Base-by-base conservation (phyloP, 2,797 vertebrate genomes). In the Euthynnus affinis region DNA sequence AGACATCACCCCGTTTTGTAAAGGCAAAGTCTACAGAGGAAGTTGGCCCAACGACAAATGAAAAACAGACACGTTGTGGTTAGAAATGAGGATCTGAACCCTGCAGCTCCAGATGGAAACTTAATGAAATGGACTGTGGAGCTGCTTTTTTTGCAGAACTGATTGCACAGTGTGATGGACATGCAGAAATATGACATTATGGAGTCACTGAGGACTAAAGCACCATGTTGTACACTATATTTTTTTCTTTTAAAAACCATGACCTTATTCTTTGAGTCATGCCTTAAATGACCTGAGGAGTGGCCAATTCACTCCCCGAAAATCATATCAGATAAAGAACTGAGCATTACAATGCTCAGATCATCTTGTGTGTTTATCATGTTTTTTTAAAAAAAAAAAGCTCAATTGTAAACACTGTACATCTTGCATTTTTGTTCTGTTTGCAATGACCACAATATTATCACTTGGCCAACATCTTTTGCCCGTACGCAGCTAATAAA, bases 201-300 rank as follows among this genome's bases (percentile, higher is more conserved):
- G 57, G 80, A 83, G 82, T 87, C 90, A 83, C 71, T 8, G 80
- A 86, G 77, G 84, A 90, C 85, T 88, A 61, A 27, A 67, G 70
- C 58, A 82, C 79, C 71, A 64, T 75, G 69, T 82, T 79, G 74
- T 82, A 89, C 82, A 74, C 76, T 70, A 69, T 72, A 22, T 87
- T 86, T 83, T 86, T 83, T 78, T 44, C 53, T 82, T 86, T 77
- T 55, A 69, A 77, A 74, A 78, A 76, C 51, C 76, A 80, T 84
- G 71, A 86, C 73, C 87, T 88, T 87, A 80, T 90, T 92, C 52
- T 81, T 90, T 89, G 80, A 90, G 77, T 83, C 86, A 92, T 91
- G 91, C 90, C 92, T 93, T 92, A 91, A 90, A 87, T 32, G 65
- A 91, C 80, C 79, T 23, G 74, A 81, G 59, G 74, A 86, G 90